These are phyloP conservation scores for Hemibagrus guttatus DNA, from an alignment of 2,797 vertebrate genomes.

Conservation along the genomic window DNA sequence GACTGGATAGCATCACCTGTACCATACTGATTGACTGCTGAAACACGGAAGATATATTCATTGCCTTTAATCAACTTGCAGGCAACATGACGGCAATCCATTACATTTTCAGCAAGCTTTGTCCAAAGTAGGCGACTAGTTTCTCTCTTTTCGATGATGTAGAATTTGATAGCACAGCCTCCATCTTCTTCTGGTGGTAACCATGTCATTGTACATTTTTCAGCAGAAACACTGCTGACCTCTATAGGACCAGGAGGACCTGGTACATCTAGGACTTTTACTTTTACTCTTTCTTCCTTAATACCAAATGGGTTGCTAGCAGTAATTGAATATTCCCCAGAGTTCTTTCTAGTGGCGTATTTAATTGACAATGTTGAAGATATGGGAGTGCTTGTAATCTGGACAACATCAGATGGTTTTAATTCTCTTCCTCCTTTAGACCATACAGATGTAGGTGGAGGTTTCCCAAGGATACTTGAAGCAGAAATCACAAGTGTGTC, in stretches of 20 bases:
- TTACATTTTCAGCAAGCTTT: slow-evolving; percentile 88
- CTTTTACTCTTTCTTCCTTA: slow-evolving; percentile 90
- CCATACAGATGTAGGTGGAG: slow-evolving; percentile 91
- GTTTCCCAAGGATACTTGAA: slow-evolving; percentile 93
- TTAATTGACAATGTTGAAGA: slow-evolving; percentile 90
- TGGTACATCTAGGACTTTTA: slow-evolving; percentile 94
- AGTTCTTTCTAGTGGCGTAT: slow-evolving; percentile 94
- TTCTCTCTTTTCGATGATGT: slow-evolving; percentile 96
- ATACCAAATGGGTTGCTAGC: slow-evolving; percentile 98
- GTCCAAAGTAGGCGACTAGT: slow-evolving; percentile 98
- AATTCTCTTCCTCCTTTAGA: slow-evolving; percentile 95
- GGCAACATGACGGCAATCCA: slow-evolving; percentile 88
- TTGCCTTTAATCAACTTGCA: slow-evolving; percentile 97
- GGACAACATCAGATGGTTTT: slow-evolving; percentile 88
- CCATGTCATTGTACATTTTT: slow-evolving; percentile 97
- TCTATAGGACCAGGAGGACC: slow-evolving; percentile 95
- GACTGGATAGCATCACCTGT: slow-evolving; percentile 90
- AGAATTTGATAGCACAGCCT: slow-evolving; percentile 90
- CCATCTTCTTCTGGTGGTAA: slow-evolving; percentile 95
- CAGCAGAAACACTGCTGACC: slow-evolving; percentile 91
- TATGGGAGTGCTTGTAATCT: slow-evolving; percentile 86
- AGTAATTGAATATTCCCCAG: slow-evolving; percentile 94
- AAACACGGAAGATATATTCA: slow-evolving; percentile 97
- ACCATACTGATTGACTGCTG: slow-evolving; percentile 93
- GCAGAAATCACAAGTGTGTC: slow-evolving; percentile 91